A percentile compares a stretch with the other conserved stretches of the same genome.
Conservation (phyloP, 2,797 vertebrate genomes). For the Epinephelus malabaricus region DNA sequence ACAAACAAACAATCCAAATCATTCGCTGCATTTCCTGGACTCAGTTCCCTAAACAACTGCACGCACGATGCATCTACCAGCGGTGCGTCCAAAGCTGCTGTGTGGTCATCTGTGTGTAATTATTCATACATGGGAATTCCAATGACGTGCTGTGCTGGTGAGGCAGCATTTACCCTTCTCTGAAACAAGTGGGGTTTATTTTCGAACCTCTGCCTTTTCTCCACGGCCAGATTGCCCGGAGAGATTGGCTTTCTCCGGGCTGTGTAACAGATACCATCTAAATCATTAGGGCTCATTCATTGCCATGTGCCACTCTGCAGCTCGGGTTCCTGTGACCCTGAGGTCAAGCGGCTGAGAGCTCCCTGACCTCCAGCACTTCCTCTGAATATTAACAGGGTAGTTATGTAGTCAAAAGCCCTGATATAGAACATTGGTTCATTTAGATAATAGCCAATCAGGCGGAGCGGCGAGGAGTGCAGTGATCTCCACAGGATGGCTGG, state of each 20-base stretch:
- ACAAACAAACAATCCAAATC: constrained; percentile 77
- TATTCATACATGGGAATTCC: constrained; percentile 71
- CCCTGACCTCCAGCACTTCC: constrained; percentile 94
- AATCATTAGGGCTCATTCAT: constrained; percentile 95
- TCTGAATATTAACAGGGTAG: constrained; percentile 89
- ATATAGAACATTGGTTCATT: constrained; percentile 92
- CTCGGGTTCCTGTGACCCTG: constrained; percentile 90
- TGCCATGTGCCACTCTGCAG: constrained; percentile 93
- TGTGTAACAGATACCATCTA: constrained; percentile 98
- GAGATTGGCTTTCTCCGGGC: constrained; percentile 89
- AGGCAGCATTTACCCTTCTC: constrained; percentile 53
- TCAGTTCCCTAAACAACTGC: constrained; percentile 39
- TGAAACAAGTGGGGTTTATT: constrained; percentile 82
- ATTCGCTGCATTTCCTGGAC: constrained; percentile 61
- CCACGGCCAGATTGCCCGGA: constrained; percentile 90
- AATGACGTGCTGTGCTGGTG: constrained; percentile 49
- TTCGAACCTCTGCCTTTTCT: constrained; percentile 86
- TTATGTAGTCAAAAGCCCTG: constrained; percentile 88
- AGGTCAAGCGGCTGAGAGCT: constrained; percentile 91
- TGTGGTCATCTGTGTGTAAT: constrained; percentile 77
- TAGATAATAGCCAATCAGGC: constrained; percentile 85
- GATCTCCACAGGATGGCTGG: constrained; percentile 73
- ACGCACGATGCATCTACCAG: neutral
- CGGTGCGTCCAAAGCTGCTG: constrained; percentile 30
- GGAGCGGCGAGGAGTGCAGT: constrained; percentile 67